A percentile compares a stretch with the other conserved stretches of the same genome.
phyloP scores from a whole-genome alignment of 2,113 vertebrate species.

The Lynx canadensis region DNA sequence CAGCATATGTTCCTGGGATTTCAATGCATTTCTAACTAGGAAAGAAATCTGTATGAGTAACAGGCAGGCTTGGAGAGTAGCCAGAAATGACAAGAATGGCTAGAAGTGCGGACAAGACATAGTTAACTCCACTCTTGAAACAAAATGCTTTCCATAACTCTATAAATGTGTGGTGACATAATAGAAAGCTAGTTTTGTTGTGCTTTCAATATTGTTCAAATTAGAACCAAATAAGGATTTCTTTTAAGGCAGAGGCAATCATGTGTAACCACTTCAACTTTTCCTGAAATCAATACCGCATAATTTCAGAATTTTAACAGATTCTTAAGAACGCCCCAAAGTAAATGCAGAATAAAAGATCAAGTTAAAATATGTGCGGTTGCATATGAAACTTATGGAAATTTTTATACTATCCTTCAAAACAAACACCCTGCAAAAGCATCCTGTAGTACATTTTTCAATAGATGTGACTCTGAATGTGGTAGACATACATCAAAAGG shows the following conservation, averaged over 20 bases:
- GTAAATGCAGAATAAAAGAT: constrained; percentile 63
- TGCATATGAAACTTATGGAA: constrained; percentile 43
- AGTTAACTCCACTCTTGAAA: constrained; percentile 58
- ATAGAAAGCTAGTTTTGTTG: constrained; percentile 40
- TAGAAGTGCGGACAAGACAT: constrained; percentile 62
- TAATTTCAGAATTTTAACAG: constrained; percentile 72
- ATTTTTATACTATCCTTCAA: constrained; percentile 64
- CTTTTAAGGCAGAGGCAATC: constrained; percentile 69
- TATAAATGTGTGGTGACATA: constrained; percentile 77
- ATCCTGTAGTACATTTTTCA: not conserved
- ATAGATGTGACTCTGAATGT: not conserved
- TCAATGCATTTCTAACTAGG: constrained; percentile 77
- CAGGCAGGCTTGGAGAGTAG: constrained; percentile 83
- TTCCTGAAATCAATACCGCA: constrained; percentile 78
- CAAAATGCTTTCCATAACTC: constrained; percentile 67
- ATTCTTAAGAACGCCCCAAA: constrained; percentile 60
- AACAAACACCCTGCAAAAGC: constrained; percentile 45
- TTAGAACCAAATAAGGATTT: constrained; percentile 67
- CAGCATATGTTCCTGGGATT: constrained; percentile 79
- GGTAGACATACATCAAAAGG: not conserved
- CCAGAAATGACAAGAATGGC: constrained; percentile 76
- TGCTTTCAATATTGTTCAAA: constrained; percentile 58
- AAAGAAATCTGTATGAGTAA: constrained; percentile 80
- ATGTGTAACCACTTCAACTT: constrained; percentile 55
- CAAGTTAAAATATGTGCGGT: constrained; percentile 71